phyloP scores from a whole-genome alignment of 2,113 vertebrate species.

The Gambusia affinis region DNA sequence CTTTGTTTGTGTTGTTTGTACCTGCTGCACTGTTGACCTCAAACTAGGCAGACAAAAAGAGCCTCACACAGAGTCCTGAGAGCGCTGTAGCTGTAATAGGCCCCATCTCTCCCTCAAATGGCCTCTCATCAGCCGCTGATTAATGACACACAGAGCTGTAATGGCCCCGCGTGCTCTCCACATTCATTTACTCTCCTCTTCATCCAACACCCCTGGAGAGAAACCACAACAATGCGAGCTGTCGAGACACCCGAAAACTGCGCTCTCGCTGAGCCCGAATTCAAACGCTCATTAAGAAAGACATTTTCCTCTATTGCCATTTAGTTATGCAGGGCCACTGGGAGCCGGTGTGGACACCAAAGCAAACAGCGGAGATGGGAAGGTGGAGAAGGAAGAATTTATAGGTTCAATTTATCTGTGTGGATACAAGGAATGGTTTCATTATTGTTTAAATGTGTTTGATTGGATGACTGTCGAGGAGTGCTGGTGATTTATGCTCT shows the following conservation, averaged over 20 bases:
- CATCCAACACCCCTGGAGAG: conserved; percentile 60
- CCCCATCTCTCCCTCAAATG: conserved; percentile 62
- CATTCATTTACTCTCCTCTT: conserved; percentile 66
- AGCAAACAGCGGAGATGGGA: conserved; percentile 40
- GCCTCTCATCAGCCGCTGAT: conserved; percentile 74
- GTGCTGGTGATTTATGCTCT: conserved; percentile 43
- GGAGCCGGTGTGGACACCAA: conserved; percentile 43
- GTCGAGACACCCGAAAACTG: conserved; percentile 47
- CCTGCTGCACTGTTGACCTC: conserved; percentile 55
- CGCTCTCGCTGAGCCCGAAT: conserved; percentile 44
- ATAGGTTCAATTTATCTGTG: conserved; percentile 50
- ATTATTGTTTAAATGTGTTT: conserved; percentile 55
- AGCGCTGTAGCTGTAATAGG: conserved; percentile 58
- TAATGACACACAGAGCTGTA: conserved; percentile 68
- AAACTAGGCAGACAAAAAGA: conserved; percentile 46
- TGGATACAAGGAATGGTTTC: conserved; percentile 54
- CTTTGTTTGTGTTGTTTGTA: conserved; percentile 54
- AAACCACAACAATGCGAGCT: conserved; percentile 52
- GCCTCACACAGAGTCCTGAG: conserved; percentile 49
- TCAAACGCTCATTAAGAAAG: conserved; percentile 69
- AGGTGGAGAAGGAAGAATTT: conserved; percentile 39
- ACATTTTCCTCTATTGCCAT: conserved; percentile 55
- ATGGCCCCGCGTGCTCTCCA: conserved; percentile 58
- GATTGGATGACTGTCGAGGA: conserved; percentile 50
- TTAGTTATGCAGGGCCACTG: conserved; percentile 48